Evolutionary conservation across 2,797 vertebrate genomes (phyloP).

Genomic region (Emys orbicularis): DNA sequence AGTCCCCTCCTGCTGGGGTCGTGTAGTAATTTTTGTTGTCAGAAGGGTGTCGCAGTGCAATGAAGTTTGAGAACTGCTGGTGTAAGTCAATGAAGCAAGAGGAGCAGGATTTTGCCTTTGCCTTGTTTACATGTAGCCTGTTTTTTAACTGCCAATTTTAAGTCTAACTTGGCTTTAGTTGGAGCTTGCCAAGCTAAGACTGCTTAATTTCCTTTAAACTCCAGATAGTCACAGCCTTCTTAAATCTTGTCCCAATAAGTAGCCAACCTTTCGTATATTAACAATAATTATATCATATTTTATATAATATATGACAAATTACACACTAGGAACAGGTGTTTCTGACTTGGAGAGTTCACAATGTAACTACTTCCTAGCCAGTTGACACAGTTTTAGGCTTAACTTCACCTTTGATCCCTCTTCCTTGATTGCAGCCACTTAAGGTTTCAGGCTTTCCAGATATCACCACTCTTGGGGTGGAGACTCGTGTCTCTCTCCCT

Average conservation of each 20-base stretch:
- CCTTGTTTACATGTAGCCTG: neutral
- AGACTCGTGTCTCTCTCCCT: neutral
- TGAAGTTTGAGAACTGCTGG: no score
- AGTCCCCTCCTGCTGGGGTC: no score
- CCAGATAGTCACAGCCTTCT: neutral
- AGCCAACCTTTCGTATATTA: neutral
- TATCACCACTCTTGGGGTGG: neutral
- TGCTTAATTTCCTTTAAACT: neutral
- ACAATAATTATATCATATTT: neutral
- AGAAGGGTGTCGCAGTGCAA: no score
- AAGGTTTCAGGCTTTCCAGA: neutral
- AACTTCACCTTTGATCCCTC: neutral
- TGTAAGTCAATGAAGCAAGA: rapidly evolving
- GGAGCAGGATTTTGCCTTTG: neutral
- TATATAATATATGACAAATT: neutral
- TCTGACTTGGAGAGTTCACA: neutral
- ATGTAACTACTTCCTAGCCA: neutral
- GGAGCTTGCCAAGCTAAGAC: neutral
- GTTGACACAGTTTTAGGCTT: neutral
- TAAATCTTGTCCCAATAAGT: neutral
- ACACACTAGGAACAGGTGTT: neutral
- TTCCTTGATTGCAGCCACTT: neutral
- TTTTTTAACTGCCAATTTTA: constrained; percentile 5
- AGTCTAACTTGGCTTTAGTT: neutral
- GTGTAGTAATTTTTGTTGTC: no score